Percentiles rank a stretch among this genome's conserved stretches.
phyloP scores from a whole-genome alignment of 2,113 vertebrate genomes.

The Regulus satrapa region DNA sequence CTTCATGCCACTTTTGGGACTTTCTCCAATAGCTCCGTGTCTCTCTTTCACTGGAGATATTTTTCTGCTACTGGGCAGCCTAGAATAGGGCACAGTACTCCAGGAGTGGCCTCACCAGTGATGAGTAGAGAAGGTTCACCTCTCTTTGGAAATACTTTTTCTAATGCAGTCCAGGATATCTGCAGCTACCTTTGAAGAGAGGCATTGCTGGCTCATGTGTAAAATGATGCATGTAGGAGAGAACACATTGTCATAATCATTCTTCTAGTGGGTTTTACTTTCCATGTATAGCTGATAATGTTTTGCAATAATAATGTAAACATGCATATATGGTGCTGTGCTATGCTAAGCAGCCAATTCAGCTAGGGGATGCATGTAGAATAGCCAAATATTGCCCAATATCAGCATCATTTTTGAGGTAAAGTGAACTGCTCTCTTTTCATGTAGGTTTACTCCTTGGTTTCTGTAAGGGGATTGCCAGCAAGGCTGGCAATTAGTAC shows the following conservation, averaged over 20 bases:
- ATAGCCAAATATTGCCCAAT: not conserved
- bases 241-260: not conserved
- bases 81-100: not conserved
- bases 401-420: not conserved
- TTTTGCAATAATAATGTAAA: not conserved
- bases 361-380: too few relatives aligned
- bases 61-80: not conserved
- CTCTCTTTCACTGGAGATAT: not conserved
- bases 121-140: not conserved
- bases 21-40: not conserved
- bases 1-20: not conserved
- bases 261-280: not conserved
- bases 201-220: not conserved
- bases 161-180: not conserved
- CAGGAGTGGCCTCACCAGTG: not conserved
- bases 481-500: not conserved
- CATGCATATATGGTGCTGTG: not conserved
- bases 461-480: not conserved
- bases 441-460: not conserved
- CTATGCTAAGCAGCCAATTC: not conserved
- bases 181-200: not conserved
- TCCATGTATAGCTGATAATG: not conserved
- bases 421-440: not conserved
- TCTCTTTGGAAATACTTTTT: not conserved
- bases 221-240: not conserved